Percentiles rank a stretch among this genome's conserved stretches.
These are phyloP conservation scores for Stenurella melanura DNA, from an alignment of 2,888 invertebrate genomes.

Conservation along the genomic window DNA sequence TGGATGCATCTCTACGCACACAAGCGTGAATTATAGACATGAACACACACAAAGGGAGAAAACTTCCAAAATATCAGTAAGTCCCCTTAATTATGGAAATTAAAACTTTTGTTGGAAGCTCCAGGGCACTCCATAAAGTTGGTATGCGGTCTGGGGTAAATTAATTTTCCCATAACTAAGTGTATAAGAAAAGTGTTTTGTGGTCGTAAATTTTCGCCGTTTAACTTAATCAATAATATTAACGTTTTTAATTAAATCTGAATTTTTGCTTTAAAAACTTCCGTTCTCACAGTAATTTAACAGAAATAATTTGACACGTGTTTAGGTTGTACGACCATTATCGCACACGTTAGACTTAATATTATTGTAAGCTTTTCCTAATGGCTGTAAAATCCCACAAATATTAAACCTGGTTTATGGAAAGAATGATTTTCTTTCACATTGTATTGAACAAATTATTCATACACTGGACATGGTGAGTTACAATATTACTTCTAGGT, in stretches of 20 bases:
- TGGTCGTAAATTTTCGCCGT: neutral
- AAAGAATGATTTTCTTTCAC: too few relatives aligned
- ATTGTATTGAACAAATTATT: too few relatives aligned
- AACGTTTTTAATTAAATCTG: too few relatives aligned
- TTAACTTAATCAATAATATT: neutral
- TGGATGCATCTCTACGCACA: slow-evolving; percentile 46
- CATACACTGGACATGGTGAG: too few relatives aligned
- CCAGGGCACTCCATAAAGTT: slow-evolving; percentile 13
- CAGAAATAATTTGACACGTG: neutral
- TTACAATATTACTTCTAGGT: too few relatives aligned
- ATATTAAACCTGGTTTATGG: too few relatives aligned
- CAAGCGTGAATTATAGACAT: slow-evolving; percentile 49
- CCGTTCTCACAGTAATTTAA: neutral
- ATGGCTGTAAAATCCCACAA: too few relatives aligned
- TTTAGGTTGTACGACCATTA: neutral
- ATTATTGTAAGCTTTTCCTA: neutral
- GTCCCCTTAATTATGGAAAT: slow-evolving; percentile 39
- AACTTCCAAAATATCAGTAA: slow-evolving; percentile 28
- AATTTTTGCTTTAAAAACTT: neutral
- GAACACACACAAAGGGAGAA: slow-evolving; percentile 13
- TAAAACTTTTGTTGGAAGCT: slow-evolving; percentile 25
- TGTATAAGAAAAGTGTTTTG: slow-evolving; percentile 9
- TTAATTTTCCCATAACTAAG: slow-evolving; percentile 24
- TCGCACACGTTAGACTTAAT: neutral
- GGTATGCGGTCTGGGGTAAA: slow-evolving; percentile 21